Evolutionary conservation across 2,113 vertebrate species (phyloP).

Genomic region (Triplophysa rosa): DNA sequence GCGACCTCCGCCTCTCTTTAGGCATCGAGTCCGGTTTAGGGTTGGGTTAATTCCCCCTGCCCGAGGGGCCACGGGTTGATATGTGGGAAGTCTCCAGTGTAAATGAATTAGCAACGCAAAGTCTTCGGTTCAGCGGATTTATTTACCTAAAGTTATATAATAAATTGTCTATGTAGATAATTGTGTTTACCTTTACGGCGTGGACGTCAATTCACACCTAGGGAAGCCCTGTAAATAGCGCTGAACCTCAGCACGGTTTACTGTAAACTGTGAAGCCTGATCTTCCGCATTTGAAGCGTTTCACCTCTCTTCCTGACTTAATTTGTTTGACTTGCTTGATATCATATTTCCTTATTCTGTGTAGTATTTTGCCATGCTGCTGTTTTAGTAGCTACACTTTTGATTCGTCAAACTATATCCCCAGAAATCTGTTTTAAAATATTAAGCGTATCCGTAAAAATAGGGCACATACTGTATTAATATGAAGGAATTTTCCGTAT

Average conservation of each 20-base stretch:
- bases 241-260: slow-evolving; percentile 50
- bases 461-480: no score
- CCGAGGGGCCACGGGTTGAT: slow-evolving; percentile 11
- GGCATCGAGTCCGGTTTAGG: slow-evolving; percentile 59
- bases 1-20: slow-evolving; percentile 70
- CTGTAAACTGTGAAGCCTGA: slow-evolving; percentile 38
- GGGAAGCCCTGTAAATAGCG: slow-evolving; percentile 62
- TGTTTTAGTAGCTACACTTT: slow-evolving; percentile 3
- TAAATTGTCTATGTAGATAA: neutral
- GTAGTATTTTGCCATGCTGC: neutral
- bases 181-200: slow-evolving; percentile 5
- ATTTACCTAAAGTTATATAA: neutral
- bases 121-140: neutral
- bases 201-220: slow-evolving; percentile 1
- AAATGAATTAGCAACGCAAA: neutral
- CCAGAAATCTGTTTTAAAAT: neutral
- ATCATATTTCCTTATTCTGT: slow-evolving; percentile 53
- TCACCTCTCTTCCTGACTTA: slow-evolving; percentile 60
- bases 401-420: neutral
- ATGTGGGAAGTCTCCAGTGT: neutral
- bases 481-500: no score
- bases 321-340: slow-evolving; percentile 46
- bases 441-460: no score
- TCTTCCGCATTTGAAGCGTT: slow-evolving; percentile 64
- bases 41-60: neutral